These are phyloP conservation scores for Intellagama lesueurii DNA, from an alignment of 2,797 vertebrate species.

Conservation along the genomic window DNA sequence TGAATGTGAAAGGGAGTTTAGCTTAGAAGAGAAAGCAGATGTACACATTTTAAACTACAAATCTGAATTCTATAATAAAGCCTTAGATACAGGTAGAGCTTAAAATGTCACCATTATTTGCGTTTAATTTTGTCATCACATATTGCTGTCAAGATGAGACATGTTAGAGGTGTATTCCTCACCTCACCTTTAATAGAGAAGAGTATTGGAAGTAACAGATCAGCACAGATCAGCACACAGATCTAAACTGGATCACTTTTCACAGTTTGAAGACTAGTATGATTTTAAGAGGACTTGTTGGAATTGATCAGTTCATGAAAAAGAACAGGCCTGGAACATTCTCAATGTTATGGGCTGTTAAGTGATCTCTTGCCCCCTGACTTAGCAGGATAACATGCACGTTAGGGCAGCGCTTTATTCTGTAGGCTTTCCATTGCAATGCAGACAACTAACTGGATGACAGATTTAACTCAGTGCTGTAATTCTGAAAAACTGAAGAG, in stretches of 20 bases:
- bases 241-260: background rate
- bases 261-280: no score
- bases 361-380: background rate
- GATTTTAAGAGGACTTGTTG: background rate
- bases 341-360: background rate
- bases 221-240: background rate
- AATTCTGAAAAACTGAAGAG: background rate
- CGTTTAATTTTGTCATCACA: background rate
- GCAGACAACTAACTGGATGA: background rate
- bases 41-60: no score
- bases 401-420: background rate
- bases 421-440: background rate
- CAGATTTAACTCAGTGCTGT: background rate
- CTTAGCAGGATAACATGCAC: background rate
- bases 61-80: background rate
- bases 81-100: background rate
- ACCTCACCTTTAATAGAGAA: background rate
- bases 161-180: no score
- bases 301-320: background rate
- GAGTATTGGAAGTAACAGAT: no score
- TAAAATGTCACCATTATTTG: conserved; percentile 11
- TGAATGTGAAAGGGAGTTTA: no score
- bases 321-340: background rate
- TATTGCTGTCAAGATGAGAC: fast-evolving
- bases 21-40: background rate